A percentile compares a stretch with the other conserved stretches of the same genome.
phyloP scores from a whole-genome alignment of 2,888 invertebrate species.

The Cerastoderma edule region DNA sequence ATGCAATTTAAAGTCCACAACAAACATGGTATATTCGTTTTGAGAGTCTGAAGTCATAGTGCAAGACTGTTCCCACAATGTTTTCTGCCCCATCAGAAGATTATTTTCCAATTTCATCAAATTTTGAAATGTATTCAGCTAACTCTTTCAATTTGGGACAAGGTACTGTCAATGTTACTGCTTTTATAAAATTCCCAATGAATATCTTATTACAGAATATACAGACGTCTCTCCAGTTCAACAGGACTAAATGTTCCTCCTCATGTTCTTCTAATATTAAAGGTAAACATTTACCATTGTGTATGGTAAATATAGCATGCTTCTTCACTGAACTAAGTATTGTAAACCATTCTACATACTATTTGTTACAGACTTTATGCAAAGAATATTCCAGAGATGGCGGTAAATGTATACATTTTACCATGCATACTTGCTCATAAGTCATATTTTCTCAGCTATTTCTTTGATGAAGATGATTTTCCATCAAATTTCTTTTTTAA shows the following conservation, averaged over 20 bases:
- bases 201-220: constrained; percentile 86
- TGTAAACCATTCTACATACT: background rate
- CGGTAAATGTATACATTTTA: no score
- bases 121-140: background rate
- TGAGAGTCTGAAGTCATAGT: no score
- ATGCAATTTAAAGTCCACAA: no score
- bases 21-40: no score
- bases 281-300: constrained; percentile 88
- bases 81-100: no score
- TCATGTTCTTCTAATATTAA: constrained; percentile 93
- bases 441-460: no score
- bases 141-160: no score
- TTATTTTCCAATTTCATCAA: background rate
- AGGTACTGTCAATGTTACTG: background rate
- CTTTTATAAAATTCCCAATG: background rate
- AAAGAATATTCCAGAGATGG: constrained; percentile 6
- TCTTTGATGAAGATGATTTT: no score
- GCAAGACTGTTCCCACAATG: no score
- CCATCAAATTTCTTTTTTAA: no score
- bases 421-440: no score
- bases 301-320: background rate
- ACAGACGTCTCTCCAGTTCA: constrained; percentile 88
- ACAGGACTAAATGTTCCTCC: constrained; percentile 93
- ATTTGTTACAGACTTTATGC: background rate
- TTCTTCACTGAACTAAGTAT: background rate